phyloP scores from a whole-genome alignment of 1,140 invertebrate species.

The Whitmania pigra region DNA sequence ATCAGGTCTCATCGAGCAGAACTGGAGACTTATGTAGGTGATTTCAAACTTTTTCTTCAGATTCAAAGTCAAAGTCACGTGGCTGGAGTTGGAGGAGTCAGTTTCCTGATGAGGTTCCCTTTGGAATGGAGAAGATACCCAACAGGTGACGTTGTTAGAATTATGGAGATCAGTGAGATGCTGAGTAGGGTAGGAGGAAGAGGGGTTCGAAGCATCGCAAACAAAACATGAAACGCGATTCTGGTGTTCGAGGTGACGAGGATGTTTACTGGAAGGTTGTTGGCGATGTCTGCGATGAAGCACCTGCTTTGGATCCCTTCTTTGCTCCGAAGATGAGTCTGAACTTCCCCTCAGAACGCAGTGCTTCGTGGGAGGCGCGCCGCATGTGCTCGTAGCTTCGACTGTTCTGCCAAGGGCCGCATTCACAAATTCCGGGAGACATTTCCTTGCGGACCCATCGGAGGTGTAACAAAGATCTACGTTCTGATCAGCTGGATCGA shows the following conservation, averaged over 20 bases:
- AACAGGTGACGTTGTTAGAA: conserved; percentile 67
- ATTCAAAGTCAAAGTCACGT: conserved; percentile 37
- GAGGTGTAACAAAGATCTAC: conserved; percentile 79
- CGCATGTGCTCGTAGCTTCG: conserved; percentile 77
- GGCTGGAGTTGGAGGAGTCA: conserved; percentile 35
- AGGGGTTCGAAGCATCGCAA: conserved; percentile 69
- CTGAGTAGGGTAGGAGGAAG: conserved; percentile 60
- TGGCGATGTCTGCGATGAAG: conserved; percentile 77
- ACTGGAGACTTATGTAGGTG: conserved; percentile 86
- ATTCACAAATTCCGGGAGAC: conserved; percentile 83
- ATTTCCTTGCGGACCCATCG: conserved; percentile 32
- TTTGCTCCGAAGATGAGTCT: neutral
- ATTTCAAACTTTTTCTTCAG: conserved; percentile 86
- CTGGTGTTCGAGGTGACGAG: conserved; percentile 48
- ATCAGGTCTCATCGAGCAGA: conserved; percentile 82
- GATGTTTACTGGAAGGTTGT: conserved; percentile 86
- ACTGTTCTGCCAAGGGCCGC: conserved; percentile 81
- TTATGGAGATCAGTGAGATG: conserved; percentile 90
- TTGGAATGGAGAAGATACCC: conserved; percentile 56
- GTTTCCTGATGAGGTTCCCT: conserved; percentile 26
- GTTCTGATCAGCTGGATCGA: conserved; percentile 27
- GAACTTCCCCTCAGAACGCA: conserved; percentile 25
- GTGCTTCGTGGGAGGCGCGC: conserved; percentile 45
- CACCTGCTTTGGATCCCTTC: conserved; percentile 11
- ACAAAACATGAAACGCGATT: conserved; percentile 59